Percentiles rank a stretch among this genome's conserved stretches.
Conservation (phyloP, 2,888 invertebrate species). For the Megalurothrips usitatus region DNA sequence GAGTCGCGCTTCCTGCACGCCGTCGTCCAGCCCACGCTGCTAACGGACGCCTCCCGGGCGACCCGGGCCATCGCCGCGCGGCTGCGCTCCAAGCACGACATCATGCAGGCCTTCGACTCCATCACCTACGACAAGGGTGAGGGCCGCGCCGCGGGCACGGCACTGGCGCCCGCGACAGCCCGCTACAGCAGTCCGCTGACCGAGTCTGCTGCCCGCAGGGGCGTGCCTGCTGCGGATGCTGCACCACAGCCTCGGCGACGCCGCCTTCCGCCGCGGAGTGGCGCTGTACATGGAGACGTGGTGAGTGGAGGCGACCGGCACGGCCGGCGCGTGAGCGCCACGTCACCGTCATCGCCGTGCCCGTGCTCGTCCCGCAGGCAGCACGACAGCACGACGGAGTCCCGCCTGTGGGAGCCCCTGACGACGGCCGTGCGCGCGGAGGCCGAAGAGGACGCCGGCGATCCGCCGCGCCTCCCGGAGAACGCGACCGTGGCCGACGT, state of each 20-base stretch:
- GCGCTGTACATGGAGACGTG: not conserved
- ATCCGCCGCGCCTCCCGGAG: not conserved
- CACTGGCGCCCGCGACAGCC: too few relatives aligned
- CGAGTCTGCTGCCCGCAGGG: not conserved
- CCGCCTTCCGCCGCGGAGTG: not conserved
- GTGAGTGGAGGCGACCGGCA: not conserved
- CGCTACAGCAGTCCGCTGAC: not conserved
- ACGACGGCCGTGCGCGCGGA: not conserved
- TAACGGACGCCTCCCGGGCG: not conserved
- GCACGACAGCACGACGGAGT: constrained; percentile 17
- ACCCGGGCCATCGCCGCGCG: not conserved
- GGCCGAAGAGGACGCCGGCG: not conserved
- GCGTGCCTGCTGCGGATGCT: not conserved
- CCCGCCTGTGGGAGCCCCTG: constrained; percentile 13
- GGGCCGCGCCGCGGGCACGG: not conserved
- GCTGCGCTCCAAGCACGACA: constrained; percentile 8
- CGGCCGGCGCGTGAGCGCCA: not conserved
- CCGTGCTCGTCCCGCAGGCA: not conserved
- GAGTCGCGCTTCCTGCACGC: not conserved
- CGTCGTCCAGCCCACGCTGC: not conserved
- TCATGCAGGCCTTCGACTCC: constrained; percentile 15
- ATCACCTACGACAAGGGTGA: not conserved
- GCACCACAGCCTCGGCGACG: constrained; percentile 7
- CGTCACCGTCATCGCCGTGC: not conserved
- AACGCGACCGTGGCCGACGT: not conserved